These are phyloP conservation scores for Tribolium madens DNA, from an alignment of 1,140 invertebrate genomes.

Conservation along the genomic window DNA sequence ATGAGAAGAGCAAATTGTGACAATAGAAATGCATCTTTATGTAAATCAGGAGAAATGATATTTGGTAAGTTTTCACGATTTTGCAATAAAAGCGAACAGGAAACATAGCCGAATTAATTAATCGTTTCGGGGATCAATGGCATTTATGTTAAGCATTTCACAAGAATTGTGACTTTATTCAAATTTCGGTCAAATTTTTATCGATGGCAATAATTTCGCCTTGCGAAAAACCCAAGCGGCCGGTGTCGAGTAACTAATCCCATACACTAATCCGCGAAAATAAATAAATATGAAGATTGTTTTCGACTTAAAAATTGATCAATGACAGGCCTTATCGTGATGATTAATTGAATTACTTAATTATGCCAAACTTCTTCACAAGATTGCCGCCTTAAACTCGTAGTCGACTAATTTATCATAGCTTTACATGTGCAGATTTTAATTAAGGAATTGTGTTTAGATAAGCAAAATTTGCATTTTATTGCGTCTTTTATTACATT, in stretches of 20 bases:
- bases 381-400: background rate
- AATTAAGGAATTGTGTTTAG: background rate
- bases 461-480: background rate
- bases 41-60: constrained; percentile 28
- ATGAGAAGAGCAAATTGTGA: background rate
- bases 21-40: constrained; percentile 27
- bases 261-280: too few relatives aligned
- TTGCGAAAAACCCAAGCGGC: too few relatives aligned
- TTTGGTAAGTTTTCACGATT: constrained; percentile 32
- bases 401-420: background rate
- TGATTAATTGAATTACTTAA: background rate
- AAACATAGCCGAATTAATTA: constrained; percentile 10
- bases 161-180: background rate
- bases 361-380: background rate
- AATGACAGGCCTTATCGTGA: background rate
- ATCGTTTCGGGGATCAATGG: background rate
- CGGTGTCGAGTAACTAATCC: too few relatives aligned
- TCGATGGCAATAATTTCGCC: too few relatives aligned
- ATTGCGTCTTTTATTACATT: background rate
- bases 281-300: background rate
- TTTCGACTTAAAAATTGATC: background rate
- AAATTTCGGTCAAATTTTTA: background rate
- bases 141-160: background rate
- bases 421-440: background rate
- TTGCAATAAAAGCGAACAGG: constrained; percentile 16